Conservation (phyloP, 2,888 invertebrate species). For the Tortrix viridana region DNA sequence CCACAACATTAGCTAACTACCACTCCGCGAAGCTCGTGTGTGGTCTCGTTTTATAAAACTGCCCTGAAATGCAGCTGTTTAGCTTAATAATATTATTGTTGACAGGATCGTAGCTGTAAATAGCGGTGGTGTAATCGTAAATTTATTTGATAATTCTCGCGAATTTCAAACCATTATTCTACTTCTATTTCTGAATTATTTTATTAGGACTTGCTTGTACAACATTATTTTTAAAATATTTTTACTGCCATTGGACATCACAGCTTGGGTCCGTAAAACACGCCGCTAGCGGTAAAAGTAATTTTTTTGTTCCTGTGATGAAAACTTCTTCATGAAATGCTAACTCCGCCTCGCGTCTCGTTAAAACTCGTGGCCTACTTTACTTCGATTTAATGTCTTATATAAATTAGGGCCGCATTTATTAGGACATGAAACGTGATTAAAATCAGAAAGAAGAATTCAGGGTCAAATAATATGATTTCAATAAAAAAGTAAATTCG, state of each 20-base stretch:
- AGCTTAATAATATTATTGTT: not conserved
- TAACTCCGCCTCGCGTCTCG: slow-evolving; percentile 48
- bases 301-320: slow-evolving; percentile 23
- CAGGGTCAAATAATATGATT: slow-evolving; percentile 7
- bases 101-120: not conserved
- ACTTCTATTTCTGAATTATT: not conserved
- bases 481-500: too few relatives aligned
- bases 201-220: not conserved
- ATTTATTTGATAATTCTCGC: not conserved
- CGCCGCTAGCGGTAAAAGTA: not conserved
- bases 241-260: not conserved
- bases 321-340: slow-evolving; percentile 31
- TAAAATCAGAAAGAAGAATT: slow-evolving; percentile 42
- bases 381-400: slow-evolving; percentile 57
- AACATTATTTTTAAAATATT: not conserved
- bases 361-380: slow-evolving; percentile 52
- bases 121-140: not conserved
- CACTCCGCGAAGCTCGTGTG: not conserved
- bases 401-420: slow-evolving; percentile 62
- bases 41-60: not conserved
- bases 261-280: not conserved
- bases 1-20: slow-evolving; percentile 38
- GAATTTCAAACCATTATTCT: not conserved
- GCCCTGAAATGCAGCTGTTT: not conserved
- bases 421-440: slow-evolving; percentile 60